Evolutionary conservation across 2,888 invertebrate species (phyloP), one percentile per base, ranked within the genome.

Genomic region (Agelastica alni): DNA sequence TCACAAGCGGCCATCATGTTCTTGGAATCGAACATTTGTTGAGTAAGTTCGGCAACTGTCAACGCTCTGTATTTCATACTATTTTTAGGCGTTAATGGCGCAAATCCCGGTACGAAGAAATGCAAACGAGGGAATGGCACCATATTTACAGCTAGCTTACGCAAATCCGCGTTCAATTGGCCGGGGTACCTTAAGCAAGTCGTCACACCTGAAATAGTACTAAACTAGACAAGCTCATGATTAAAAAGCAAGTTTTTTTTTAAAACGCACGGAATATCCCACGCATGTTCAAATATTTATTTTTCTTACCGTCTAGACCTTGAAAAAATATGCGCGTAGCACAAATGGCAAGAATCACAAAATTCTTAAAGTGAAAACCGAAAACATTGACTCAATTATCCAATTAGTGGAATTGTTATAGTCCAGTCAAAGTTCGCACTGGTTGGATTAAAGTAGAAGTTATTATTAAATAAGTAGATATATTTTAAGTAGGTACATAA

Each of bases 21-120:
- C 74, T 85, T 87, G 43, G 87, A 82, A 67, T 88, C 87, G 70
- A 88, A 88, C 86, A 89, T 88, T 78, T 89, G 88, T 66, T 88
- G 87, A 5, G 88, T 88, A 17, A 89, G 79, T 69, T 89, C 93
- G 4, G 87, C 85, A 1, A 90, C 89, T 3, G 87, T 83, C 30
- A 87, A 72, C 1, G 88, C 85, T 26, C 86, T 79, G 67, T 87
- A 90, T 62, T 83, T 81, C 75, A 94, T 93, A 69, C 89, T 90
- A 61, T 91, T 93, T 67, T 93, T 85, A 1, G 89, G 91, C 22
- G 94, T 95, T 4, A 96, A 81, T 0, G 96, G 96, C 1, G 96
- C 96, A 78, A 96, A 96, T 7, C 94, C 94, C 41, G 94, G 93
- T 90, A 95, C 94, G 81, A 95, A 95, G 85, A 94, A 94, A 79